Conservation (phyloP, 2,888 invertebrate genomes). For the Ochlodes sylvanus region DNA sequence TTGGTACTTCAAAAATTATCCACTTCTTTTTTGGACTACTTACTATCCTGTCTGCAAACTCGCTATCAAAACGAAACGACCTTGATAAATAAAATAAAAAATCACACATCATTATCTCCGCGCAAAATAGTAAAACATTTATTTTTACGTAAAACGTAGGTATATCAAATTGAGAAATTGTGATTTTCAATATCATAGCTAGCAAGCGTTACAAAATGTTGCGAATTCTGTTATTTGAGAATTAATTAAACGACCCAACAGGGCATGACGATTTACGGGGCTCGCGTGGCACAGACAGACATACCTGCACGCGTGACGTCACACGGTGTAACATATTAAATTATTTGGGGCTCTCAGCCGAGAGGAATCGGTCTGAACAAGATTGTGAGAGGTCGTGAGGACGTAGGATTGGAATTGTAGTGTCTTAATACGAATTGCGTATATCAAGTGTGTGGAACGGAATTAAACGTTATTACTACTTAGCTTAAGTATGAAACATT, state of each 20-base stretch:
- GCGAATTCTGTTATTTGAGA: slow-evolving; percentile 65
- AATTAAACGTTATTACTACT: background rate
- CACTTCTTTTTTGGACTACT: no score
- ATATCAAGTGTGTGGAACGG: background rate
- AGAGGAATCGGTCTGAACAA: slow-evolving; percentile 42
- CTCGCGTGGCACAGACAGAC: slow-evolving; percentile 56
- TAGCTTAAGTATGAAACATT: no score
- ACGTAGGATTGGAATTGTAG: slow-evolving; percentile 7
- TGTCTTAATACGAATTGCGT: background rate
- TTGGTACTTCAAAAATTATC: no score
- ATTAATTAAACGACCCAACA: slow-evolving; percentile 81
- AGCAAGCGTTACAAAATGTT: slow-evolving; percentile 48
- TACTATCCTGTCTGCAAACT: no score
- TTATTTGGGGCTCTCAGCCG: slow-evolving; percentile 61
- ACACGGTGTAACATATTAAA: slow-evolving; percentile 67
- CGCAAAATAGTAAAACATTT: no score
- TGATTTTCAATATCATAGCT: slow-evolving; percentile 24
- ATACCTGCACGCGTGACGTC: slow-evolving; percentile 72
- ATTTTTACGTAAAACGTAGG: no score
- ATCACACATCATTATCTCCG: no score
- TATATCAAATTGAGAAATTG: slow-evolving; percentile 13
- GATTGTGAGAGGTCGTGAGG: slow-evolving; percentile 26
- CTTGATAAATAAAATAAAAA: no score
- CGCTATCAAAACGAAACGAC: no score
- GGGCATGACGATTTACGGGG: slow-evolving; percentile 74